Evolutionary conservation across 2,888 invertebrate species (phyloP), one percentile per base, ranked within the genome.

Genomic region (Cryptus armator): DNA sequence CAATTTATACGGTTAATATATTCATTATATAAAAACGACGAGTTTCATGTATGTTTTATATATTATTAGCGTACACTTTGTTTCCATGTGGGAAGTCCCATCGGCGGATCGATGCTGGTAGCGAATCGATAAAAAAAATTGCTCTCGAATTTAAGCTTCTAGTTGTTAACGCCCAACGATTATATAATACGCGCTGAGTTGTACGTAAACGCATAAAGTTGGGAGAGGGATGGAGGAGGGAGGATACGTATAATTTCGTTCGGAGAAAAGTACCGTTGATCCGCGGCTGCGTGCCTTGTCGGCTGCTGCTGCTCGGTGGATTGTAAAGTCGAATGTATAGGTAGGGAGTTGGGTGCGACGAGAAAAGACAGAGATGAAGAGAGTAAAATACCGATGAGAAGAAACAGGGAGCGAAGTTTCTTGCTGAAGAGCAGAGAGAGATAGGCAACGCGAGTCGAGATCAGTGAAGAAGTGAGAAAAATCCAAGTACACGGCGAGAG

Each of bases 201-300:
- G 37, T 72, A 68, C 62, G 53, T 24, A 62, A 51, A 64, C 48
- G 79, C 48, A 53, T 48, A 74, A 59, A 19, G 48, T 14, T 62
- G 72, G 48, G 51, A 66, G 79, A 70, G 48, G 53, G 37, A 44
- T 51, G 83, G 85, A 81, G 86, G 85, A 83, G 82, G 79, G 86
- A 32, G 32, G 81, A 86, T 85, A 79, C 76, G 89, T 88, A 87
- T 89, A 90, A 91, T 90, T 91, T 91, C 76, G 88, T 90, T 90
- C 88, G 84, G 80, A 88, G 86, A 89, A 80, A 85, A 90, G 91
- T 92, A 91, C 92, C 92, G 92, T 92, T 91, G 86, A 84, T 87
- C 88, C 86, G 43, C 82, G 77, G 83, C 88, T 87, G 86, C 86
- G 87, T 85, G 89, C 87, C 86, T 88, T 1, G 37, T 24, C 87